These are phyloP conservation scores for Eristalis pertinax DNA, from an alignment of 2,888 invertebrate species.

Conservation along the genomic window DNA sequence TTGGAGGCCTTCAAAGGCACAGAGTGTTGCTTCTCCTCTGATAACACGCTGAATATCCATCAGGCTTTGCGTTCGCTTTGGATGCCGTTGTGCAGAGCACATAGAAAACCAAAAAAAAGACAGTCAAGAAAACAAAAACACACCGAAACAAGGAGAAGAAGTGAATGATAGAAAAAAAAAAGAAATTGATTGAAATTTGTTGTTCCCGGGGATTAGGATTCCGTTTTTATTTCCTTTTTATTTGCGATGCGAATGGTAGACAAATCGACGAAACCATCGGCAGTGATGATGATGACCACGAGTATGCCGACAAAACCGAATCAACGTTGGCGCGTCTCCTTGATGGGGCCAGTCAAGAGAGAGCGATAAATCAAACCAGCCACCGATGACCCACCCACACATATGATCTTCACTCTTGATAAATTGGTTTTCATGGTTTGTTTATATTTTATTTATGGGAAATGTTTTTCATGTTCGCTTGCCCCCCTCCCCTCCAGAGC, in stretches of 20 bases:
- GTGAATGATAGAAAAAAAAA: not conserved
- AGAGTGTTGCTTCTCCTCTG: slow-evolving; percentile 1
- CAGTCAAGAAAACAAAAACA: not conserved
- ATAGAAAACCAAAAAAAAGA: not conserved
- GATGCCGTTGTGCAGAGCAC: slow-evolving; percentile 16
- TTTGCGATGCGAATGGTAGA: slow-evolving; percentile 6
- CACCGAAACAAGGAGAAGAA: not conserved
- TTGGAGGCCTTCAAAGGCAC: slow-evolving; percentile 3
- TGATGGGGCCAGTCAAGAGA: slow-evolving; percentile 1
- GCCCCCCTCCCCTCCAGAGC: not conserved
- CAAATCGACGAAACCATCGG: slow-evolving; percentile 45
- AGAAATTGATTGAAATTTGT: slow-evolving; percentile 59
- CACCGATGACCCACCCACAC: slow-evolving; percentile 1
- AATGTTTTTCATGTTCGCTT: slow-evolving; percentile 35
- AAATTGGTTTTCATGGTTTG: slow-evolving; percentile 67
- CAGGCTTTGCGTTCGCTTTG: slow-evolving; percentile 38
- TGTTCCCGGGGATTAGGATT: slow-evolving; percentile 26
- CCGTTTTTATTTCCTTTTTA: not conserved
- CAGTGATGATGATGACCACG: slow-evolving; percentile 40
- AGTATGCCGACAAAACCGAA: not conserved
- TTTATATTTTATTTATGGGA: slow-evolving; percentile 64
- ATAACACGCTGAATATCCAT: slow-evolving; percentile 45
- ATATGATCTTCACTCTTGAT: slow-evolving; percentile 56
- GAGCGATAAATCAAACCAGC: slow-evolving; percentile 51
- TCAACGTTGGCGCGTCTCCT: not conserved